Evolutionary conservation across 2,113 vertebrate species (phyloP).

Genomic region (Isurus oxyrinchus): DNA sequence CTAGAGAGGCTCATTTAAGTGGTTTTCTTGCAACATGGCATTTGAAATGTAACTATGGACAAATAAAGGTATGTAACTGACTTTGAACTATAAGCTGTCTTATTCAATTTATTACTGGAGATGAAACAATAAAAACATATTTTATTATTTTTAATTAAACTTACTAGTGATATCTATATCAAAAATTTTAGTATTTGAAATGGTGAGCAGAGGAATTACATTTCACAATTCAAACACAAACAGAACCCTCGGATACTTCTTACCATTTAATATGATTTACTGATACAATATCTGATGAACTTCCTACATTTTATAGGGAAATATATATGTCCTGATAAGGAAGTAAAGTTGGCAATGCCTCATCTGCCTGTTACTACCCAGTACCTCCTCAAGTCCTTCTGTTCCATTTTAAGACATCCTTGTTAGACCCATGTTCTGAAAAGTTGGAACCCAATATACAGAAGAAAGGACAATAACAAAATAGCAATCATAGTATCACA

Average conservation of each 20-base stretch:
- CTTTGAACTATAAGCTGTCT: not conserved
- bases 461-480: not conserved
- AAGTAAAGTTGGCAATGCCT: not conserved
- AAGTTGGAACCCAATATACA: not conserved
- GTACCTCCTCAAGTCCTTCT: not conserved
- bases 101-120: not conserved
- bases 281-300: not conserved
- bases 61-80: not conserved
- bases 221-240: not conserved
- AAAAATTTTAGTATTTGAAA: constrained; percentile 26
- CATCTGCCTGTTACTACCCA: not conserved
- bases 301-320: not conserved
- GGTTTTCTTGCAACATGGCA: no score
- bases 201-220: not conserved
- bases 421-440: not conserved
- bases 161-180: not conserved
- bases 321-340: not conserved
- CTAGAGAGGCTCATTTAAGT: not conserved
- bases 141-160: not conserved
- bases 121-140: not conserved
- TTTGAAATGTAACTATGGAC: constrained; percentile 21
- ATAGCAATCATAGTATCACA: not conserved
- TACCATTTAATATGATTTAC: not conserved
- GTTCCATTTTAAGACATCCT: not conserved
- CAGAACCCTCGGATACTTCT: not conserved